Evolutionary conservation across 2,888 invertebrate species (phyloP).

Genomic region (Micropterix aruncella): DNA sequence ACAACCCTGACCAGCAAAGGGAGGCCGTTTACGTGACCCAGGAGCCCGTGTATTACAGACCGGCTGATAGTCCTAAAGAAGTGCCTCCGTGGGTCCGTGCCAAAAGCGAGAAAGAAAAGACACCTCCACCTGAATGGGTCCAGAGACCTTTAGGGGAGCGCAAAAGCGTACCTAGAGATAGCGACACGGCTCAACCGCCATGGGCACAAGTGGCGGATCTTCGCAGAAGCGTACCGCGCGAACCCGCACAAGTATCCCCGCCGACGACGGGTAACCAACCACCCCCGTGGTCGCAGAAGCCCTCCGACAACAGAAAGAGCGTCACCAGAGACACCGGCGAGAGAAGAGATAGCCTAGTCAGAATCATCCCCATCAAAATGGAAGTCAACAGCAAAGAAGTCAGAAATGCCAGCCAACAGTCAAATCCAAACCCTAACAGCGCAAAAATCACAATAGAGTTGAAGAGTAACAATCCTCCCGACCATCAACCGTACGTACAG

Average conservation of each 20-base stretch:
- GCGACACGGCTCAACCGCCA: slow-evolving; percentile 24
- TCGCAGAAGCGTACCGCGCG: slow-evolving; percentile 26
- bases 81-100: slow-evolving; percentile 34
- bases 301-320: slow-evolving; percentile 32
- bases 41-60: slow-evolving; percentile 30
- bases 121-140: slow-evolving; percentile 34
- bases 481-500: not conserved
- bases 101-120: slow-evolving; percentile 31
- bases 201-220: slow-evolving; percentile 33
- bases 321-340: slow-evolving; percentile 22
- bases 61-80: slow-evolving; percentile 30
- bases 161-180: slow-evolving; percentile 25
- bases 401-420: slow-evolving; percentile 19
- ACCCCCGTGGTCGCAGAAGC: slow-evolving; percentile 32
- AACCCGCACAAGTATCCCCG: slow-evolving; percentile 24
- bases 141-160: slow-evolving; percentile 27
- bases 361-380: slow-evolving; percentile 53
- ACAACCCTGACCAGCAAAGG: slow-evolving; percentile 13
- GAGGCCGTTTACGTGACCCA: slow-evolving; percentile 33
- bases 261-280: slow-evolving; percentile 29
- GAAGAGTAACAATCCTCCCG: too few species aligned
- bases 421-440: slow-evolving; percentile 19
- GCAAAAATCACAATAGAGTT: slow-evolving; percentile 11
- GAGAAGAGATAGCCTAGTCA: slow-evolving; percentile 15
- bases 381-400: slow-evolving; percentile 35